Evolutionary conservation across 2,888 invertebrate genomes (phyloP).

Genomic region (Rhaphigaster nebulosa): DNA sequence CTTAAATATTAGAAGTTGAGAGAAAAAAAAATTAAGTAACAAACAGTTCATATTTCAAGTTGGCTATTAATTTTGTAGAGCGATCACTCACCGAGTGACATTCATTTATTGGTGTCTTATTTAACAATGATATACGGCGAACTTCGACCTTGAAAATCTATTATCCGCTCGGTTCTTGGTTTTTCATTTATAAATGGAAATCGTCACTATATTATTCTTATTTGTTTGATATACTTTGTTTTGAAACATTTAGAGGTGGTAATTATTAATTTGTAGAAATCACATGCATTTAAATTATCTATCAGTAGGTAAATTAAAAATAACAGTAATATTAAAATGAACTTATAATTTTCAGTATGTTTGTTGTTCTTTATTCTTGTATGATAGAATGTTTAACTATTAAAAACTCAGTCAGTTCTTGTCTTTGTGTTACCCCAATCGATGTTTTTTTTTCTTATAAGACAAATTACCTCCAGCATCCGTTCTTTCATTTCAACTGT

Average conservation of each 20-base stretch:
- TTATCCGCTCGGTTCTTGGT: background rate
- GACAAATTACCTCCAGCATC: background rate
- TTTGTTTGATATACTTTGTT: too few species aligned
- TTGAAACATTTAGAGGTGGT: too few species aligned
- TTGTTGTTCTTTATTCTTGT: too few species aligned
- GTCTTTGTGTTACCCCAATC: too few species aligned
- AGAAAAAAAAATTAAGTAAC: background rate
- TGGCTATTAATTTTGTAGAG: background rate
- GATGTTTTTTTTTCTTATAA: background rate
- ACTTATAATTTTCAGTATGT: too few species aligned
- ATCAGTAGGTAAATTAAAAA: too few species aligned
- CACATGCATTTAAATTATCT: too few species aligned
- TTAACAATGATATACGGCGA: background rate
- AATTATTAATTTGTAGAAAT: too few species aligned
- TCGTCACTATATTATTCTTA: background rate
- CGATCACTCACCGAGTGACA: background rate
- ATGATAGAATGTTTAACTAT: too few species aligned
- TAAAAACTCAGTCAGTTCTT: too few species aligned
- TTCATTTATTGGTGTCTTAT: slow-evolving; percentile 13
- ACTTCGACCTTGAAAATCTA: background rate
- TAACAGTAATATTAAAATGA: too few species aligned
- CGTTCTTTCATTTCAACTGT: background rate
- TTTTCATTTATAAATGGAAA: background rate
- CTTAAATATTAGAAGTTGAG: too few species aligned
- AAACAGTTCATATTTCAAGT: slow-evolving; percentile 15